These are phyloP conservation scores for Eurystomus glaucurus DNA, from an alignment of 2,797 vertebrate genomes.

Conservation along the genomic window DNA sequence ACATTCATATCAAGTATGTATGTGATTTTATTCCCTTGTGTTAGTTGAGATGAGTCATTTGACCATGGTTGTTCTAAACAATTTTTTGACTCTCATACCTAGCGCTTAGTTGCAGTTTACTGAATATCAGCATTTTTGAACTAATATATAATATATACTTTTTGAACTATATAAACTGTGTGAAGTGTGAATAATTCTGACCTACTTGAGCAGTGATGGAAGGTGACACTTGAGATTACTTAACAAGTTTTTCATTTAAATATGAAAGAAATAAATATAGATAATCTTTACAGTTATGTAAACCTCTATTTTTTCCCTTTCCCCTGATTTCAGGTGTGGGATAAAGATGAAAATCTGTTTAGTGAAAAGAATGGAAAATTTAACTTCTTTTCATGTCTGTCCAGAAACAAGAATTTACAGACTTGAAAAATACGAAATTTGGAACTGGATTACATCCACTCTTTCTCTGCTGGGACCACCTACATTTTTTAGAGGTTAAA, in stretches of 20 bases:
- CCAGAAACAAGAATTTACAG: not conserved
- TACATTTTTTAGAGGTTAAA: not conserved
- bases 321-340: not conserved
- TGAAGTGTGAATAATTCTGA: not conserved
- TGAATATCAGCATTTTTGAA: not conserved
- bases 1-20: not conserved
- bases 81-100: not conserved
- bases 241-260: not conserved
- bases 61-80: not conserved
- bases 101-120: not conserved
- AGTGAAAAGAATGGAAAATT: not conserved
- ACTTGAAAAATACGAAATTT: not conserved
- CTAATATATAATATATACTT: not conserved
- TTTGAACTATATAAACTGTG: not conserved
- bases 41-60: not conserved
- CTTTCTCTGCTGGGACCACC: not conserved
- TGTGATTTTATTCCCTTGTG: not conserved
- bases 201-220: not conserved
- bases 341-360: not conserved
- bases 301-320: rapidly evolving
- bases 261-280: not conserved
- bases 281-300: not conserved
- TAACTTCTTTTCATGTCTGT: not conserved
- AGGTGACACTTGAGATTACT: not conserved
- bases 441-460: not conserved